Evolutionary conservation across 2,113 vertebrate species (phyloP).

Genomic region (Setophaga petechia): DNA sequence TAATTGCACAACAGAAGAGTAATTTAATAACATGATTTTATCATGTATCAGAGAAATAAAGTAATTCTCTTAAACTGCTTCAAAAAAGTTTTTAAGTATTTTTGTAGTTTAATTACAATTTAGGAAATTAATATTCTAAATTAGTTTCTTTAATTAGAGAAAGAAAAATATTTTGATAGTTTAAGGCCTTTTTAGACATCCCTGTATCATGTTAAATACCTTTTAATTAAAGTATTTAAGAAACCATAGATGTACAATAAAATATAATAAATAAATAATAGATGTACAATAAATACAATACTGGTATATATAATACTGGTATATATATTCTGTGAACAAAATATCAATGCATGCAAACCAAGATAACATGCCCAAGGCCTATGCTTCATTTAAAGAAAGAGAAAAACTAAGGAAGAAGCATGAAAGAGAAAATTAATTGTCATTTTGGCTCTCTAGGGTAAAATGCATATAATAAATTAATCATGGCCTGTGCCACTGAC

Average conservation of each 20-base stretch:
- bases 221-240: constrained; percentile 62
- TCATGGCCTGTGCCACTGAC: not conserved
- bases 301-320: not conserved
- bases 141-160: not conserved
- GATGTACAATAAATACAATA: not conserved
- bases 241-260: constrained; percentile 12
- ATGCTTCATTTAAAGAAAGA: constrained; percentile 24
- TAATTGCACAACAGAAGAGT: not conserved
- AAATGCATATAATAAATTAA: not conserved
- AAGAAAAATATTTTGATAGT: not conserved
- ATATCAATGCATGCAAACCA: constrained; percentile 15
- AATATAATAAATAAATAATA: constrained; percentile 32
- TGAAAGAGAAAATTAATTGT: constrained; percentile 8
- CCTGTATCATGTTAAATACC: constrained; percentile 63
- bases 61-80: not conserved
- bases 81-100: not conserved
- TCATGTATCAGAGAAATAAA: not conserved
- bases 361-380: constrained; percentile 30
- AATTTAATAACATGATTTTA: not conserved
- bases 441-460: not conserved
- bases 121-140: not conserved
- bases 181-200: constrained; percentile 49
- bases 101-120: constrained; percentile 16
- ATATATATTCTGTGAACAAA: not conserved
- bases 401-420: constrained; percentile 27